phyloP scores from a whole-genome alignment of 2,113 vertebrate species.

The Labrus mixtus region DNA sequence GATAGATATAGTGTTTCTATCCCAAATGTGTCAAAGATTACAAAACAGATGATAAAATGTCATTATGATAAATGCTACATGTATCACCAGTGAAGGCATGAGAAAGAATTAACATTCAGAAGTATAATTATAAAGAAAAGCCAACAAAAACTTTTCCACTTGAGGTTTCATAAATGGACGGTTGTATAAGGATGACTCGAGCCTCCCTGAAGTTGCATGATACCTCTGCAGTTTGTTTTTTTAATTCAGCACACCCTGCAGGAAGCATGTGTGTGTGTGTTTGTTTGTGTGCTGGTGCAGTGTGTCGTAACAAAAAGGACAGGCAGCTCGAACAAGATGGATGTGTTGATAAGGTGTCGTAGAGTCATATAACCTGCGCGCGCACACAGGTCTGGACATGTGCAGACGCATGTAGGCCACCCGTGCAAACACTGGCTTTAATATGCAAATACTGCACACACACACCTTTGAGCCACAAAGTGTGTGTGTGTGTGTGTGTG shows the following conservation, averaged over 20 bases:
- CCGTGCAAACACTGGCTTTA: not conserved
- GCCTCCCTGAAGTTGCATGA: not conserved
- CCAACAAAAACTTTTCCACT: not conserved
- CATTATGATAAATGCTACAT: no score
- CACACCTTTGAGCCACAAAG: not conserved
- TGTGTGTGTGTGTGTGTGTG: not conserved
- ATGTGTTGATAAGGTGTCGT: slow-evolving; percentile 4
- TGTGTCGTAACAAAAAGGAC: not conserved
- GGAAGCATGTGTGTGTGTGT: not conserved
- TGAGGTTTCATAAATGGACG: slow-evolving; percentile 20
- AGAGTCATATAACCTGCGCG: not conserved
- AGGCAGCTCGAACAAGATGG: not conserved
- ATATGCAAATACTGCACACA: not conserved
- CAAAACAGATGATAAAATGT: no score
- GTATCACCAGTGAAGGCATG: no score
- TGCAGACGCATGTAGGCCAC: not conserved
- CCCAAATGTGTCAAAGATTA: no score
- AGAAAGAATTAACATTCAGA: no score
- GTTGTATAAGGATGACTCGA: slow-evolving; percentile 20
- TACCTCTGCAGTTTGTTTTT: not conserved
- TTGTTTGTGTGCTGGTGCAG: not conserved
- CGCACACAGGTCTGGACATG: not conserved
- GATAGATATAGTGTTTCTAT: no score
- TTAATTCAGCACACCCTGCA: not conserved
- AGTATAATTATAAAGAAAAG: not conserved